Evolutionary conservation across 2,113 vertebrate species (phyloP), one percentile per base, ranked within the genome.

Genomic region (Thinocorus orbignyianus): DNA sequence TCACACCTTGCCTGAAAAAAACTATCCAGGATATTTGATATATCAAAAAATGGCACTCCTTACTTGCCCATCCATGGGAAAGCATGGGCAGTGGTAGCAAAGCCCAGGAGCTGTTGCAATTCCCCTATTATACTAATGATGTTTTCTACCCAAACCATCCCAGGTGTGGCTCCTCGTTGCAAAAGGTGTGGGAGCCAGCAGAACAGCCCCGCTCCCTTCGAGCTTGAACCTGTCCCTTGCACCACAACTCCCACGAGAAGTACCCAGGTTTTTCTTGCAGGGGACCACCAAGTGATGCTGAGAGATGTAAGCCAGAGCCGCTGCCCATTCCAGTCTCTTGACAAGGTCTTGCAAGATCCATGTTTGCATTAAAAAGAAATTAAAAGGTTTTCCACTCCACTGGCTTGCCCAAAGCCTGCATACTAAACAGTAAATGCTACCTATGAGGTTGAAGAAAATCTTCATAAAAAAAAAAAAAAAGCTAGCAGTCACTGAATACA

Each of bases 341-440:
- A 88, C 84, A 96, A 89, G 90, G 96, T 94, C 93, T 96, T 93
- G 70, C 81, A 90, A 95, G 92, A 91, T 84, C 90, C 95, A 68
- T 87, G 93, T 91, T 97, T 97, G 88, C 88, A 97, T 96, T 96
- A 96, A 93, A 94, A 96, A 94, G 90, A 88, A 96, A 95, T 96
- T 90, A 95, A 94, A 93, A 95, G 90, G 80, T 91, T 95, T 96
- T 96, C 89, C 90, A 93, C 95, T 91, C 86, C 95, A 93, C 92
- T 95, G 74, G 64, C 74, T 94, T 92, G 93, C 95, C 95, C 87
- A 96, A 96, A 96, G 93, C 71, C 76, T 69, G 88, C 74, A 92
- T 72, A 96, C 92, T 92, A 91, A 94, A 61, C 46, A 95, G 94
- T 76, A 82, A 97, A 94, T 58, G 77, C 66, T 96, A 91, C 86